Conservation (phyloP, 2,888 invertebrate species). For the Calameuta idolon region DNA sequence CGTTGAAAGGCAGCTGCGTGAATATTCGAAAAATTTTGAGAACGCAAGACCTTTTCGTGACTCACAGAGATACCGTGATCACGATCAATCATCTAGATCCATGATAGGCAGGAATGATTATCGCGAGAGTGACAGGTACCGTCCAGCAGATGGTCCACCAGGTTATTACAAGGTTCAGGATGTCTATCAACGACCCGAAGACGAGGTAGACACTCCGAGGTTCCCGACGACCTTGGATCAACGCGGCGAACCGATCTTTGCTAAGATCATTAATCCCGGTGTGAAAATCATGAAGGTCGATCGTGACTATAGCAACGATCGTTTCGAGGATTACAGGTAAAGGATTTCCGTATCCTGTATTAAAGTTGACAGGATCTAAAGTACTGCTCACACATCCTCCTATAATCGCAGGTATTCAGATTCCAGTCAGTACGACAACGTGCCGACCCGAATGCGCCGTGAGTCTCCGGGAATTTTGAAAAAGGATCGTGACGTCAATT, state of each 20-base stretch:
- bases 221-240: constrained; percentile 52
- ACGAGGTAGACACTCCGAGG: constrained; percentile 60
- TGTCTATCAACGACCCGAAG: constrained; percentile 56
- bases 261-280: constrained; percentile 59
- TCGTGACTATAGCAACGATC: constrained; percentile 53
- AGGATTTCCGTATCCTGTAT: constrained; percentile 11
- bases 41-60: constrained; percentile 46
- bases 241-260: constrained; percentile 48
- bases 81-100: constrained; percentile 24
- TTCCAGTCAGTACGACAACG: constrained; percentile 64
- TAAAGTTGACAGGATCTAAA: background rate
- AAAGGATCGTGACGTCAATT: constrained; percentile 56
- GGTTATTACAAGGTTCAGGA: constrained; percentile 54
- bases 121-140: constrained; percentile 30
- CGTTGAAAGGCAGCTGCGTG: constrained; percentile 50
- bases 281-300: constrained; percentile 64
- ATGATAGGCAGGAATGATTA: constrained; percentile 17
- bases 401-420: constrained; percentile 54
- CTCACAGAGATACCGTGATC: constrained; percentile 38
- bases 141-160: constrained; percentile 29
- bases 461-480: constrained; percentile 53
- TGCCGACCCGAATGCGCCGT: constrained; percentile 58
- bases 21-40: constrained; percentile 54
- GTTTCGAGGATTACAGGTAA: constrained; percentile 54
- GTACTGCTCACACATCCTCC: background rate